These are phyloP conservation scores for Brachionus plicatilis DNA, from an alignment of 1,140 invertebrate species.

Conservation along the genomic window DNA sequence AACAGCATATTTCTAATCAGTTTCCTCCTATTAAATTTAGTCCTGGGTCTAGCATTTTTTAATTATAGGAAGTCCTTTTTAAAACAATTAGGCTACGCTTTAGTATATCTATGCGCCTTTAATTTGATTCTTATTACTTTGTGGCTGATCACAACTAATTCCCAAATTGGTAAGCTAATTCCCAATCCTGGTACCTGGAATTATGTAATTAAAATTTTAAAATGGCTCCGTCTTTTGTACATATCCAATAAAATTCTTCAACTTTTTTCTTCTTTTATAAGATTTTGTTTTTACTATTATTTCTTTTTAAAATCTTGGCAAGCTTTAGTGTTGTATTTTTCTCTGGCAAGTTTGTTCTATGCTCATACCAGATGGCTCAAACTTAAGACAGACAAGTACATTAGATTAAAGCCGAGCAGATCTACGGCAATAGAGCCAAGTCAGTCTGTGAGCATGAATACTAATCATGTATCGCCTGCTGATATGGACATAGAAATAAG, in stretches of 20 bases:
- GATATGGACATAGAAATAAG: slow-evolving; percentile 35
- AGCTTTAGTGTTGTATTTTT: neutral
- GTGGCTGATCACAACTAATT: slow-evolving; percentile 20
- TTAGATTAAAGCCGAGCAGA: neutral
- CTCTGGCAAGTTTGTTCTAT: neutral
- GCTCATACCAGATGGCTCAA: neutral
- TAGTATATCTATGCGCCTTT: slow-evolving; percentile 2
- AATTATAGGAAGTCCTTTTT: slow-evolving; percentile 4
- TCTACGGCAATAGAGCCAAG: neutral
- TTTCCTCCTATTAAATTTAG: neutral
- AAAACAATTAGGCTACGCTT: neutral
- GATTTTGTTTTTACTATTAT: slow-evolving; percentile 2
- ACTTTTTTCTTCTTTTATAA: neutral
- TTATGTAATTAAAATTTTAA: slow-evolving; percentile 1
- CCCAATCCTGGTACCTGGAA: neutral
- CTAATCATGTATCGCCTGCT: neutral
- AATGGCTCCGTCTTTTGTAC: neutral
- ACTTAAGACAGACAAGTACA: neutral
- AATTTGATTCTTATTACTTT: slow-evolving; percentile 32
- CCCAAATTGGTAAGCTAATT: neutral
- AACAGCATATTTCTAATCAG: slow-evolving; percentile 33
- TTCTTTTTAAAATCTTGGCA: neutral
- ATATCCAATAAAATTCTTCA: neutral
- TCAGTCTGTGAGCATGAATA: neutral
- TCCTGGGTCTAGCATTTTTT: neutral